Base-by-base conservation (phyloP, 2,888 invertebrate genomes). In the Cecidostiba fungosa region DNA sequence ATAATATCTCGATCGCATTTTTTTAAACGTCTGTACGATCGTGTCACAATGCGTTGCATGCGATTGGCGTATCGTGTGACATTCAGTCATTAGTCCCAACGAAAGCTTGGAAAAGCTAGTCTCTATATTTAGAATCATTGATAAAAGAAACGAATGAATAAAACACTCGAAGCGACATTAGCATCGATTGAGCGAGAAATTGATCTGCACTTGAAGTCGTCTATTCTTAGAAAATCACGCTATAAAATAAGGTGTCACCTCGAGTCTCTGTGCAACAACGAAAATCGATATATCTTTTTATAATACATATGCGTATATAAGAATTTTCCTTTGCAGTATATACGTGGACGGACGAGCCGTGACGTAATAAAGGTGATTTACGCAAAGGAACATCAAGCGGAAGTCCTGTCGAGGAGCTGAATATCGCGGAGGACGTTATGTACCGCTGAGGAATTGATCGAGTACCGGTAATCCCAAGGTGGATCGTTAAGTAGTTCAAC, bases 121-220 rank as follows among this genome's bases (percentile, higher is more conserved):
- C 32, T 70, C 36, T 70, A 19, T 72, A 36, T 32, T 32, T 72
- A 72, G 70, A 36, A 39, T 72, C 39, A 72, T 72, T 72, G 70
- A 72, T 72, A 72, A 72, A 72, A 39, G 32, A 39, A 72, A 32
- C 36, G 32, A 39, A 36, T 23, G 70, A 39, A n/a, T 72, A 59
- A 23, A 59, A 8, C 54, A 59, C 54, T 59, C 54, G n/a, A 6
- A 6, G 54, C n/a, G n/a, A n/a, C 54, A 59, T 59, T n/a, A 59
- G 54, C 54, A 59, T 59, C 54, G 54, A 59, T 59, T n/a, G 54
- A 19, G n/a, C 19, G 54, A 59, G 19, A n/a, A 59, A 59, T 59
- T 59, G 54, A 59, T 59, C 10, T 23, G 23, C 54, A 23, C n/a
- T n/a, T 59, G 54, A 8, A n/a, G n/a, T 59, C 54, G 8, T 23